These are phyloP conservation scores for Phrynosoma blainvillii DNA, from an alignment of 2,113 vertebrate genomes.

Conservation along the genomic window DNA sequence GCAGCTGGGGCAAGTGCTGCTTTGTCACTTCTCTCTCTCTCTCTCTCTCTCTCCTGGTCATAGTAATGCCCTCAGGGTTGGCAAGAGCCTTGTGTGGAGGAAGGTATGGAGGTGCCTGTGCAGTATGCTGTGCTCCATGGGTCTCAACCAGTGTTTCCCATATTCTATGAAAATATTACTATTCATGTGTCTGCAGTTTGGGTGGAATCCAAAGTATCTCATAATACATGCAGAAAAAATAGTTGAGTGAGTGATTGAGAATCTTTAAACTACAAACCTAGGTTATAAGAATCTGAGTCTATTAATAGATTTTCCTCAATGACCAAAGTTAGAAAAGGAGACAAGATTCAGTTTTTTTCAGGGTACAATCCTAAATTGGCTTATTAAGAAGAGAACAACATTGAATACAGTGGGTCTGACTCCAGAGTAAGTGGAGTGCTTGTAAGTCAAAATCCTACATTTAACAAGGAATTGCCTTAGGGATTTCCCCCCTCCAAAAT, in stretches of 20 bases:
- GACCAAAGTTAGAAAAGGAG: neutral
- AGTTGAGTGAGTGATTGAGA: neutral
- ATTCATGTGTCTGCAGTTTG: neutral
- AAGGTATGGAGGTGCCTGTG: too few species aligned
- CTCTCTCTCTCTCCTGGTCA: too few species aligned
- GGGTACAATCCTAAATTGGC: neutral
- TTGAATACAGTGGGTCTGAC: neutral
- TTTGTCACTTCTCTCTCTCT: too few species aligned
- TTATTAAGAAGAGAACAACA: neutral
- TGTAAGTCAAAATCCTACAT: neutral
- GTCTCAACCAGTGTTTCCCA: too few species aligned
- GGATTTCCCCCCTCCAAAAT: too few species aligned
- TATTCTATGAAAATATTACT: too few species aligned
- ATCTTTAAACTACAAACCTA: neutral
- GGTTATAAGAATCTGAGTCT: neutral
- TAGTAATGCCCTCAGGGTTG: too few species aligned
- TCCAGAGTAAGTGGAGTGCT: neutral
- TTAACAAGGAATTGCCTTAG: neutral
- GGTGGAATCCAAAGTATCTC: neutral
- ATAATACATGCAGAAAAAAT: neutral
- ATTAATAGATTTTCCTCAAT: neutral
- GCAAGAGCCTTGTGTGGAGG: too few species aligned
- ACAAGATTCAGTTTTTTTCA: neutral
- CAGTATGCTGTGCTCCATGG: too few species aligned
- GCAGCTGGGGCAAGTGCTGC: too few species aligned